Base-by-base conservation (phyloP, 2,888 invertebrate species). In the Nomada lathburiana region DNA sequence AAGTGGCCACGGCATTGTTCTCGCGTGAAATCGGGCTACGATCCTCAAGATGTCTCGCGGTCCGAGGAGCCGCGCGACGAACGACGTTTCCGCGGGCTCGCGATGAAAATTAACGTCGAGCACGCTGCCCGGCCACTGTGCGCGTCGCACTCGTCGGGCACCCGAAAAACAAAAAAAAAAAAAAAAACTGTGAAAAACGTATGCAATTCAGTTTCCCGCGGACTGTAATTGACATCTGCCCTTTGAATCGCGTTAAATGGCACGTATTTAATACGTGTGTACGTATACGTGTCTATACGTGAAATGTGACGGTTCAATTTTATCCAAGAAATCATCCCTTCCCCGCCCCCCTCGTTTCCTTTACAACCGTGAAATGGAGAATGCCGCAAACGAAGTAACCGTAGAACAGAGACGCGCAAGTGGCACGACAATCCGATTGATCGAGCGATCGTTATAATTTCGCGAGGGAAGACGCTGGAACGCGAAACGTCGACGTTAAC, bases 1-100 rank as follows among this genome's bases (percentile, higher is more conserved):
- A 79, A 83, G 75, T 83, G 78, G 80, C 65, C 70, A 20, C 23
- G 68, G 71, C 76, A 85, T 85, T 85, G 85, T 85, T 85, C 79
- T 36, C 64, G 29, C 23, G 60, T 52, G 79, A 81, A 84, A 73
- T 78, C 77, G 64, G 85, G 62, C 75, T 73, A 76, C 64, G 74
- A 73, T 76, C 62, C 79, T 85, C 63, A 42, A 83, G 83, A 69
- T 79, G 79, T 83, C 79, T 75, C 83, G 83, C 79, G 65, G 68
- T 53, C 75, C 71, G 57, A 78, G 47, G 47, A 78, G 50, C 44
- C 60, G 4, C 44, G 18, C 29, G 13, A 44, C 29, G 73, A 80
- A 77, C 67, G 70, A 70, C 75, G 60, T 57, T 57, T 59, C 67
- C 62, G 64, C 42, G 64, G 65, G 63, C 68, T 29, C 57, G 72